These are phyloP conservation scores for Lichenostomus cassidix DNA, from an alignment of 2,113 vertebrate genomes.

Conservation along the genomic window DNA sequence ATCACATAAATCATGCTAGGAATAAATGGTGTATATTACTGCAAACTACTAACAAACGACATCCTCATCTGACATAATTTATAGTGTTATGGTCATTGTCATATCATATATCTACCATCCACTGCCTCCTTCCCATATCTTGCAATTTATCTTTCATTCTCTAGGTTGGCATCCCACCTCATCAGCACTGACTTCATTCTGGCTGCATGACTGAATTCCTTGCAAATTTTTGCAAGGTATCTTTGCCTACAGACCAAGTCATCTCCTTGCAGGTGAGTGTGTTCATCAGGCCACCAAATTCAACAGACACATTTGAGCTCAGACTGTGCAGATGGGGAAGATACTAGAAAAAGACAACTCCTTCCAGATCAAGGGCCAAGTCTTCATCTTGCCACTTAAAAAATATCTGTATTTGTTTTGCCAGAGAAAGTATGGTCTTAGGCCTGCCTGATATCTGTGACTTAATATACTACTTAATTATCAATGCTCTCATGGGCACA, in stretches of 20 bases:
- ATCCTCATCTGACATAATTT: constrained; percentile 27
- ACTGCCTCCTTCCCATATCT: background rate
- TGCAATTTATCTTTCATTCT: background rate
- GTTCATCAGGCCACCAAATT: background rate
- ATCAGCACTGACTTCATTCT: background rate
- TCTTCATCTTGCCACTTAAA: background rate
- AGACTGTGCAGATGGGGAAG: background rate
- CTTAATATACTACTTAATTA: background rate
- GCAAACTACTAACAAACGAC: background rate
- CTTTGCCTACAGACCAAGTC: background rate
- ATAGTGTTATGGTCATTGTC: background rate
- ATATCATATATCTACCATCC: background rate
- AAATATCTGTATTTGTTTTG: background rate
- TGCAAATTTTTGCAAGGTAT: background rate
- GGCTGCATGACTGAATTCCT: background rate
- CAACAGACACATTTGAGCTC: background rate
- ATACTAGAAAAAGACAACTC: background rate
- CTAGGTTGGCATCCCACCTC: background rate
- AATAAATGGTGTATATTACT: background rate
- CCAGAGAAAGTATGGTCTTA: background rate
- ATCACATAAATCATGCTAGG: background rate
- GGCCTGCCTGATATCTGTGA: background rate
- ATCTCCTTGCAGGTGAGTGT: background rate
- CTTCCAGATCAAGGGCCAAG: background rate
- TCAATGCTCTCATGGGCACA: accelerated